Evolutionary conservation across 1,140 invertebrate species (phyloP).

Genomic region (Monochamus saltuarius): DNA sequence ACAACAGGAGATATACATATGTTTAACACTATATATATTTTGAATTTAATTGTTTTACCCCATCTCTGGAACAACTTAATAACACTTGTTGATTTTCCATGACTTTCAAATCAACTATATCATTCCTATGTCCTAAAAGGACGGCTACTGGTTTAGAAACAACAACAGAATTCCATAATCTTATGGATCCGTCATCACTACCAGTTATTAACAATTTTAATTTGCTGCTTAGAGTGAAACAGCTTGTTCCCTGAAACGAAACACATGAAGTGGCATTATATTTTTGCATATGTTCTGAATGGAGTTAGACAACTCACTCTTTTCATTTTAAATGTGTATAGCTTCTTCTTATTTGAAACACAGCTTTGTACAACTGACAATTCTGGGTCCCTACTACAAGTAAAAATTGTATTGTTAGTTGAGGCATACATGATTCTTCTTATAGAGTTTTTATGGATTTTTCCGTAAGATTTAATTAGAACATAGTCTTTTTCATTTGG

Average conservation of each 20-base stretch:
- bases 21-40: not conserved
- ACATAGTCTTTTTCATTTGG: slow-evolving; percentile 53
- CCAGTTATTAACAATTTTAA: slow-evolving; percentile 56
- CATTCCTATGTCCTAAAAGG: slow-evolving; percentile 44
- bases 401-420: slow-evolving; percentile 51
- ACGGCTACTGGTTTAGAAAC: slow-evolving; percentile 43
- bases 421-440: slow-evolving; percentile 49
- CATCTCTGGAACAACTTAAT: slow-evolving; percentile 54
- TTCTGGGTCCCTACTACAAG: slow-evolving; percentile 55
- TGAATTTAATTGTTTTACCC: slow-evolving; percentile 47
- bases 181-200: slow-evolving; percentile 51
- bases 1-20: slow-evolving; percentile 3
- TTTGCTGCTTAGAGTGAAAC: slow-evolving; percentile 52
- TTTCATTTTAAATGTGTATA: slow-evolving; percentile 55
- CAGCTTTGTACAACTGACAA: slow-evolving; percentile 53
- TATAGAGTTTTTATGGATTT: slow-evolving; percentile 51
- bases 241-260: slow-evolving; percentile 54
- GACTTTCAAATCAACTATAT: slow-evolving; percentile 54
- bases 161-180: slow-evolving; percentile 56
- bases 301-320: slow-evolving; percentile 40
- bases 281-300: slow-evolving; percentile 2
- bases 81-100: slow-evolving; percentile 50
- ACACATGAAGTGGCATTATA: no score
- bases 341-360: slow-evolving; percentile 50
- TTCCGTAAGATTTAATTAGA: slow-evolving; percentile 43